A percentile compares a stretch with the other conserved stretches of the same genome.
phyloP scores from a whole-genome alignment of 2,797 vertebrate genomes.

The Gadopsis bispinosus region DNA sequence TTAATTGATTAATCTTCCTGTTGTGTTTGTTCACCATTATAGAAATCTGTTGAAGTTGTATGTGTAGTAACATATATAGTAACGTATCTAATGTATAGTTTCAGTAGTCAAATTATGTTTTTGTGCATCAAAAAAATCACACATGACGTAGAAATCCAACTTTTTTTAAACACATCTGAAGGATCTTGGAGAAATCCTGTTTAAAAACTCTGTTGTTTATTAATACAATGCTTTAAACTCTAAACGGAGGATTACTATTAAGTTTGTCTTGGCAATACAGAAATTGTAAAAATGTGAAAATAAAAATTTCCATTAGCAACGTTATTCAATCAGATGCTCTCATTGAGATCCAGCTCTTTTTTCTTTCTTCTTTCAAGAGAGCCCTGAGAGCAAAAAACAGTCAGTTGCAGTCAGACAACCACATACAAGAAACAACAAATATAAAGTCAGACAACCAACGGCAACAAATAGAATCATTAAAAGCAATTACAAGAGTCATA shows the following conservation, averaged over 20 bases:
- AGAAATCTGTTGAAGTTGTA: neutral
- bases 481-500: constrained; percentile 51
- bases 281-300: neutral
- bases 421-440: constrained; percentile 12
- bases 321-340: neutral
- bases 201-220: neutral
- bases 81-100: neutral
- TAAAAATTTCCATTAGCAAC: constrained; percentile 11
- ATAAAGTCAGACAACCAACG: constrained; percentile 33
- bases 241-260: neutral
- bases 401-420: constrained; percentile 12
- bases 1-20: neutral
- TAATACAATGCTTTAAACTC: neutral
- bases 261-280: neutral
- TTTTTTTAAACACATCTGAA: neutral
- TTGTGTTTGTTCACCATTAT: neutral
- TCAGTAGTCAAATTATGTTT: neutral
- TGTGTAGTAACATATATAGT: too few relatives aligned
- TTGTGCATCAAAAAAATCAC: neutral
- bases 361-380: neutral
- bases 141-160: neutral
- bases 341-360: neutral
- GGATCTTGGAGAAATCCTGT: neutral
- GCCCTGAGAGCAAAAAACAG: constrained; percentile 17
- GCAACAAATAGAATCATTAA: constrained; percentile 49